Percentiles rank a stretch among this genome's conserved stretches.
Evolutionary conservation across 1,140 invertebrate species (phyloP).

Genomic region (Drosophila simulans): DNA sequence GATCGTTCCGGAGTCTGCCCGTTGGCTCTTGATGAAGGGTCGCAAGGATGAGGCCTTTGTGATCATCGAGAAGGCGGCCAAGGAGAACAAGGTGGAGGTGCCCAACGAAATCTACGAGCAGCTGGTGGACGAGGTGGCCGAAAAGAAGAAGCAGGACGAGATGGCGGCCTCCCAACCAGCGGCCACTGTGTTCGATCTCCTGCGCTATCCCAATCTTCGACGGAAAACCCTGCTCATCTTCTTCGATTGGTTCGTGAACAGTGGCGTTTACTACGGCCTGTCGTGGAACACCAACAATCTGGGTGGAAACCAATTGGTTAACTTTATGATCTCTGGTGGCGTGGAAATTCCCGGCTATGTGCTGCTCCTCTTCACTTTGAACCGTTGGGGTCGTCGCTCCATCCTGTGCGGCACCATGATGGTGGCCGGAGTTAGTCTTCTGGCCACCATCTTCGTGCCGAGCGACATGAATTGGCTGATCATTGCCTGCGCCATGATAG

Average conservation of each 20-base stretch:
- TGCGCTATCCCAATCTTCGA: constrained; percentile 89
- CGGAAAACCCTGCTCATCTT: constrained; percentile 90
- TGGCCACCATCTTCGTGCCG: constrained; percentile 87
- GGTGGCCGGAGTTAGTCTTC: constrained; percentile 87
- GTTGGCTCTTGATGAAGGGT: constrained; percentile 92
- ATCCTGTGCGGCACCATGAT: constrained; percentile 90
- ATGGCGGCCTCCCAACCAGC: constrained; percentile 63
- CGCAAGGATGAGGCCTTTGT: constrained; percentile 89
- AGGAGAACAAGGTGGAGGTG: constrained; percentile 88
- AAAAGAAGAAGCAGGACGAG: constrained; percentile 64
- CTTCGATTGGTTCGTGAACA: constrained; percentile 93
- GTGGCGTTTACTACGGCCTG: constrained; percentile 92
- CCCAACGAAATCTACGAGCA: constrained; percentile 86
- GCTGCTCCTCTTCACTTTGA: constrained; percentile 89
- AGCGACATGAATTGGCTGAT: constrained; percentile 87
- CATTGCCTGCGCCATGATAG: constrained; percentile 91
- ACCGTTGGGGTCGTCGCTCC: constrained; percentile 89
- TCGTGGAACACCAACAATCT: constrained; percentile 92
- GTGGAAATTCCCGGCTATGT: constrained; percentile 92
- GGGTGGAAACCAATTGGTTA: constrained; percentile 90
- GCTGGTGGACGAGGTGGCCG: constrained; percentile 85
- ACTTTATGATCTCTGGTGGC: constrained; percentile 90
- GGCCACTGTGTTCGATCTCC: constrained; percentile 88
- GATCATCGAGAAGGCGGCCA: constrained; percentile 89
- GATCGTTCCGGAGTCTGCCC: constrained; percentile 93